phyloP scores from a whole-genome alignment of 2,113 vertebrate species.

The Salvelinus sp. region DNA sequence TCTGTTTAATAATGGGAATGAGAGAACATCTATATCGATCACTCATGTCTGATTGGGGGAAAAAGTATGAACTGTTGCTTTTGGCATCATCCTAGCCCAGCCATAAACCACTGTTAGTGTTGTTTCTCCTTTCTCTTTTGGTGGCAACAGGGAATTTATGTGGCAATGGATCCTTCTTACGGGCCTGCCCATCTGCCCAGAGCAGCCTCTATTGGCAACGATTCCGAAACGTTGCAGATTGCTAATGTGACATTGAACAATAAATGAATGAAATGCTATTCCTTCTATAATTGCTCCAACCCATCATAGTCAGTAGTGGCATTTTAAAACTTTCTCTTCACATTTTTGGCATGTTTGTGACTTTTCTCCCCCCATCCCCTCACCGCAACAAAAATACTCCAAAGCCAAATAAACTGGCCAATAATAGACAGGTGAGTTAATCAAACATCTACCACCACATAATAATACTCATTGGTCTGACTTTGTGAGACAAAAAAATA shows the following conservation, averaged over 20 bases:
- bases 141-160: slow-evolving; percentile 73
- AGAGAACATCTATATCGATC: slow-evolving; percentile 58
- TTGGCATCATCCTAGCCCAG: slow-evolving; percentile 58
- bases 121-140: slow-evolving; percentile 57
- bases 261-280: slow-evolving; percentile 61
- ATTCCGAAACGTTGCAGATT: slow-evolving; percentile 65
- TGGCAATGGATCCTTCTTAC: slow-evolving; percentile 71
- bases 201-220: slow-evolving; percentile 66
- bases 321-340: slow-evolving; percentile 29
- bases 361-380: slow-evolving; percentile 46
- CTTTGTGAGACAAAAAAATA: background rate
- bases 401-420: background rate
- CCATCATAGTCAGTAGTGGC: slow-evolving; percentile 52
- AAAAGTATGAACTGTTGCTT: slow-evolving; percentile 58
- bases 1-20: slow-evolving; percentile 48
- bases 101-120: slow-evolving; percentile 67
- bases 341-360: no score
- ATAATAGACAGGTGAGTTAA: slow-evolving; percentile 37
- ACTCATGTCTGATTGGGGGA: slow-evolving; percentile 49
- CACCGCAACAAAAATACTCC: slow-evolving; percentile 39
- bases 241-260: slow-evolving; percentile 76
- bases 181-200: slow-evolving; percentile 73
- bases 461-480: slow-evolving; percentile 31
- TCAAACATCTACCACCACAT: background rate
- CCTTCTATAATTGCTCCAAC: slow-evolving; percentile 60